These are phyloP conservation scores for Rhagoletis zephyria DNA, from an alignment of 1,140 invertebrate species.

Conservation along the genomic window DNA sequence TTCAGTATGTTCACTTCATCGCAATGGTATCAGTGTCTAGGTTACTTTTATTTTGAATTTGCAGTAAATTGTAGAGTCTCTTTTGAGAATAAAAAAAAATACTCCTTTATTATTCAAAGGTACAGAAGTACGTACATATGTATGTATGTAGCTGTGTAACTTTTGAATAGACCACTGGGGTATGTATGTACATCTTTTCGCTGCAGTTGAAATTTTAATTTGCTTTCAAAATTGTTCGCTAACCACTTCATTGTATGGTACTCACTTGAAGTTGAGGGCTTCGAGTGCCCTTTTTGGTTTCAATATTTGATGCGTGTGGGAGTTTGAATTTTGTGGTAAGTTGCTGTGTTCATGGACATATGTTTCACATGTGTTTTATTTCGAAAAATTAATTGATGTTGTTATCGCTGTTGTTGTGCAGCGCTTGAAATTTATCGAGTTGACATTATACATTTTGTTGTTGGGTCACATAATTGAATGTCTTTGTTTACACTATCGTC, in stretches of 20 bases:
- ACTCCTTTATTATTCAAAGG: not conserved
- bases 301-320: not conserved
- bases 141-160: not conserved
- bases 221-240: conserved; percentile 39
- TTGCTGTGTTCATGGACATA: conserved; percentile 11
- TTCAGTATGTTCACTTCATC: not conserved
- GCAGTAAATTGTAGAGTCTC: conserved; percentile 11
- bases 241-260: conserved; percentile 26
- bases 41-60: conserved; percentile 37
- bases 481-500: conserved; percentile 40
- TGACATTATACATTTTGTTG: not conserved
- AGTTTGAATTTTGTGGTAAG: not conserved
- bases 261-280: not conserved
- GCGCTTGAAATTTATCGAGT: conserved; percentile 35
- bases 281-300: conserved; percentile 14
- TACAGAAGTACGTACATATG: no score
- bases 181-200: conserved; percentile 3
- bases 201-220: conserved; percentile 29
- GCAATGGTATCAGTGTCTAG: not conserved
- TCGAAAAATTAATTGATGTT: conserved; percentile 34
- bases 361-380: conserved; percentile 49
- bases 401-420: not conserved
- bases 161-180: not conserved
- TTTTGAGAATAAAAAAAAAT: not conserved
- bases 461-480: conserved; percentile 27